These are phyloP conservation scores for Andrena trimmerana DNA, from an alignment of 2,888 invertebrate genomes.

Conservation along the genomic window DNA sequence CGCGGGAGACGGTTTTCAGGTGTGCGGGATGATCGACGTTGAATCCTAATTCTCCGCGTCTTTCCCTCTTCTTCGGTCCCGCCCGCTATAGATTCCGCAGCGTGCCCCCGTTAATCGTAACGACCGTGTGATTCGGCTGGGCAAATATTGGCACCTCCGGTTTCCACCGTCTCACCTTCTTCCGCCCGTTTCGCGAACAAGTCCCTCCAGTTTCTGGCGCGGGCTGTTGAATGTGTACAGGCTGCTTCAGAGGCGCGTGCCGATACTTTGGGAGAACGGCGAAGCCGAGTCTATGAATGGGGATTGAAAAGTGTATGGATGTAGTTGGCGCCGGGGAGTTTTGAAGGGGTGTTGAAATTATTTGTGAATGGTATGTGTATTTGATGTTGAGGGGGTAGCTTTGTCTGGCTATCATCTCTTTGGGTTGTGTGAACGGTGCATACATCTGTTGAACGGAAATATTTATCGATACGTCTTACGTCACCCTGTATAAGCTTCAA, in stretches of 20 bases:
- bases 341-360: too few species aligned
- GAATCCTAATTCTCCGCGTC: slow-evolving; percentile 10
- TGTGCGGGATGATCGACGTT: slow-evolving; percentile 1
- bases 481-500: too few species aligned
- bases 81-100: neutral
- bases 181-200: slow-evolving; percentile 22
- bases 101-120: slow-evolving; percentile 42
- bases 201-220: slow-evolving; percentile 5
- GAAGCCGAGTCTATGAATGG: neutral
- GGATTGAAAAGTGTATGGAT: too few species aligned
- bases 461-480: too few species aligned
- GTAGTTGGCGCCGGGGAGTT: too few species aligned
- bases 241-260: neutral
- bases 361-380: too few species aligned
- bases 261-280: neutral
- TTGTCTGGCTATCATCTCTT: too few species aligned
- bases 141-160: slow-evolving; percentile 63
- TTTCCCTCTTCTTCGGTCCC: slow-evolving; percentile 3
- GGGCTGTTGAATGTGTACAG: slow-evolving; percentile 2
- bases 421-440: too few species aligned
- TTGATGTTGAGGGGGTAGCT: too few species aligned
- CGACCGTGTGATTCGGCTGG: slow-evolving; percentile 57
- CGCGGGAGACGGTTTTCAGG: neutral
- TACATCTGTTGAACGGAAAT: too few species aligned
- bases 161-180: slow-evolving; percentile 32